phyloP scores from a whole-genome alignment of 2,113 vertebrate genomes.

The Sceloporus undulatus region DNA sequence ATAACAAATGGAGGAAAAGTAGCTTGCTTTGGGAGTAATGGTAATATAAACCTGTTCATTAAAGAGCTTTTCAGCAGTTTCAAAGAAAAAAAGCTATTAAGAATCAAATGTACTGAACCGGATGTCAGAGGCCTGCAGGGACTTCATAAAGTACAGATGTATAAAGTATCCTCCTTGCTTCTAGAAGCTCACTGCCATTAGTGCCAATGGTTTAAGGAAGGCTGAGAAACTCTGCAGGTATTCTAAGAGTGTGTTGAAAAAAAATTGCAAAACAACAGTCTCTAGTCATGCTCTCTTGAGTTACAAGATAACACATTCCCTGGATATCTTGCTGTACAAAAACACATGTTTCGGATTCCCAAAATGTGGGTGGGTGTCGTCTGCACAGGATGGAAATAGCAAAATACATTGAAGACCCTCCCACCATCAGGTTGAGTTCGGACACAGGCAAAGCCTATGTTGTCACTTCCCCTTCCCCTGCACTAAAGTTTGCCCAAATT shows the following conservation, averaged over 20 bases:
- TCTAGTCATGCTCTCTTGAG: background rate
- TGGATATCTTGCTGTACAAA: background rate
- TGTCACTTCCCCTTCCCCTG: constrained; percentile 15
- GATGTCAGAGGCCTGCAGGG: background rate
- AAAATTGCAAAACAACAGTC: background rate
- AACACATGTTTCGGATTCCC: constrained; percentile 18
- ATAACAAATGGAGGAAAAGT: background rate
- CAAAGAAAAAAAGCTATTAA: background rate
- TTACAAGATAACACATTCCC: constrained; percentile 15
- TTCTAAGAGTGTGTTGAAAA: background rate
- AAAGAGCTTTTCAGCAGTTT: background rate
- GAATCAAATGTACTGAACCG: background rate
- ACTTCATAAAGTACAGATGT: background rate
- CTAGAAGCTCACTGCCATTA: background rate
- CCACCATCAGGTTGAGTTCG: background rate
- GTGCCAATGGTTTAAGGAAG: background rate
- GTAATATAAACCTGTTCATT: background rate
- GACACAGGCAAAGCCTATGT: background rate
- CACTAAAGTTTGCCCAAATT: constrained; percentile 6
- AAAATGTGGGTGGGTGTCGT: background rate
- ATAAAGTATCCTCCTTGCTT: background rate
- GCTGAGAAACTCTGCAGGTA: background rate
- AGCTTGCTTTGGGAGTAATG: background rate
- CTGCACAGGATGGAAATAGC: background rate
- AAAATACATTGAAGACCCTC: background rate